phyloP scores from a whole-genome alignment of 2,888 invertebrate genomes.

The Leptopilina syphax region DNA sequence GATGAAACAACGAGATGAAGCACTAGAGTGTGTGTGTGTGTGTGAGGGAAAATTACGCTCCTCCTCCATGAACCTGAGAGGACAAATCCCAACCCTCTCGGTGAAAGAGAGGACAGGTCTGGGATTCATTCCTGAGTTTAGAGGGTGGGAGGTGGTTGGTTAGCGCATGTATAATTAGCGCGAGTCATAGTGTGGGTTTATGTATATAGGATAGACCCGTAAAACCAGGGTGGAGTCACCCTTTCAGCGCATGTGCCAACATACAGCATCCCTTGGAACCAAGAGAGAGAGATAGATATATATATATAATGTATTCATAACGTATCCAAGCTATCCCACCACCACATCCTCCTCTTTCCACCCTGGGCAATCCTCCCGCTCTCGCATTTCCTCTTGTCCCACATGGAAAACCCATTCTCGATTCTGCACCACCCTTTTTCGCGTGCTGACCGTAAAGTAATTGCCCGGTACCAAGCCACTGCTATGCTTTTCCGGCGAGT shows the following conservation, averaged over 20 bases:
- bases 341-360: conserved; percentile 10
- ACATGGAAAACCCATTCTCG: conserved; percentile 55
- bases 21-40: conserved; percentile 40
- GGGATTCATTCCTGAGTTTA: conserved; percentile 45
- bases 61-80: conserved; percentile 57
- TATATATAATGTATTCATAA: conserved; percentile 74
- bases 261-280: conserved; percentile 68
- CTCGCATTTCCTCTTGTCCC: conserved; percentile 52
- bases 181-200: conserved; percentile 50
- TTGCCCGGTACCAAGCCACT: conserved; percentile 47
- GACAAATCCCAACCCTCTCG: conserved; percentile 54
- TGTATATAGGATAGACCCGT: conserved; percentile 33
- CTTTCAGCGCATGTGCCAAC: conserved; percentile 72
- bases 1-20: conserved; percentile 45
- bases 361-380: conserved; percentile 51
- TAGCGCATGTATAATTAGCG: conserved; percentile 75
- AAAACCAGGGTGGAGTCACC: conserved; percentile 71
- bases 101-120: conserved; percentile 54
- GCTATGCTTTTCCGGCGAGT: conserved; percentile 39
- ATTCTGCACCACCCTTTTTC: conserved; percentile 53
- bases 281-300: conserved; percentile 41
- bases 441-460: conserved; percentile 54
- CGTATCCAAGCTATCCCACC: conserved; percentile 61
- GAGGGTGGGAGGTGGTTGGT: conserved; percentile 68
- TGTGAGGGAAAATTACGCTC: conserved; percentile 47